phyloP scores from a whole-genome alignment of 2,888 invertebrate species.

The Melipona bicolor region DNA sequence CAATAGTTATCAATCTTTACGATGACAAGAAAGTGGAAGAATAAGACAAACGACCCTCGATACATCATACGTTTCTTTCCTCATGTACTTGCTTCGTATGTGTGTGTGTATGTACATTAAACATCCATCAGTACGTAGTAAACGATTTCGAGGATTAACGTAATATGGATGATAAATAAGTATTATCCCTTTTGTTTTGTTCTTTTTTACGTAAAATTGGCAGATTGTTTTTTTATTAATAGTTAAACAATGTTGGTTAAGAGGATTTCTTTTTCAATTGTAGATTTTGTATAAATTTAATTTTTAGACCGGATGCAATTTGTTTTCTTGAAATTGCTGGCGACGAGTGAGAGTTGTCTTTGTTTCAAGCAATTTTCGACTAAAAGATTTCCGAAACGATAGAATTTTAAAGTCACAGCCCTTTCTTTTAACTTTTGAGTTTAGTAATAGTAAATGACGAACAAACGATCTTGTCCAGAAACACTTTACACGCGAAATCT shows the following conservation, averaged over 20 bases:
- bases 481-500: not conserved
- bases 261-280: too few relatives aligned
- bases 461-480: not conserved
- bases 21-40: not conserved
- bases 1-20: slow-evolving; percentile 17
- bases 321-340: too few relatives aligned
- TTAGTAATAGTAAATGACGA: not conserved
- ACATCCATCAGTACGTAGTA: not conserved
- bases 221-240: too few relatives aligned
- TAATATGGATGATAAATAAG: not conserved
- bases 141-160: not conserved
- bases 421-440: not conserved
- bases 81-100: not conserved
- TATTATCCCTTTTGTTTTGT: too few relatives aligned
- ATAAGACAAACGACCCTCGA: not conserved
- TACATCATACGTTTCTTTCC: not conserved
- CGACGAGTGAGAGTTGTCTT: too few relatives aligned
- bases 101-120: not conserved
- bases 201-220: too few relatives aligned
- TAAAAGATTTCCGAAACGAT: not conserved
- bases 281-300: too few relatives aligned
- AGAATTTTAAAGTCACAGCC: not conserved
- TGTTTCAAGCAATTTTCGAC: not conserved
- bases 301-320: too few relatives aligned
- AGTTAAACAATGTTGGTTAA: too few relatives aligned